Evolutionary conservation across 2,888 invertebrate genomes (phyloP), one percentile per base, ranked within the genome.

Genomic region (Leptinotarsa peninsularis): DNA sequence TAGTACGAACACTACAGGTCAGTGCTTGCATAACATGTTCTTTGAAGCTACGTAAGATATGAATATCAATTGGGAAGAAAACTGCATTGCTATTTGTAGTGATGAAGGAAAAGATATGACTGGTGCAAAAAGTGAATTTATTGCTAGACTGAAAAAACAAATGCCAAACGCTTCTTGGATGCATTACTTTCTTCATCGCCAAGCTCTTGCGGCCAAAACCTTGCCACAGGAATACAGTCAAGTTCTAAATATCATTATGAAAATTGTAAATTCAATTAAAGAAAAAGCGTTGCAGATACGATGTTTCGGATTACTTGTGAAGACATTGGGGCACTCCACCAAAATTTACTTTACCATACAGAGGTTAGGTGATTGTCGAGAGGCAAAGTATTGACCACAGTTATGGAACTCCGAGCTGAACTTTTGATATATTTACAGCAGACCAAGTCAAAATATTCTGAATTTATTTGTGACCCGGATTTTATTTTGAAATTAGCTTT

Each of bases 61-160:
- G 58, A 66, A 43, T 43, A 66, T 66, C 17, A 52, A 67, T 67
- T 67, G 50, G 50, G 4, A 18, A 50, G 15, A 67, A 3, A 67
- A 67, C 50, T 49, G 67, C 50, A 67, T 67, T 67, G 50, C 67
- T 50, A 67, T 67, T 67, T 67, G 52, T 49, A 67, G 67, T 23
- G 67, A 67, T 21, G 50, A 27, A 27, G 67, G 52, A 18, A 71
- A 71, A 63, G 71, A 52, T 4, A 63, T 71, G 71, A 63, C 66
- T 50, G 71, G 71, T 27, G 13, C 18, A 0, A 66, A 71, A 7
- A 66, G 66, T 33, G 21, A 52, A 49, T 18, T 66, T 63, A 71
- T 71, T 66, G 66, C 50, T 49, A 71, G 52, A 50, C 7, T 71
- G 52, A 50, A 63, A 66, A 14, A 43, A 52, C 18, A 23, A 18